Evolutionary conservation across 2,113 vertebrate species (phyloP).

Genomic region (Origma solitaria): DNA sequence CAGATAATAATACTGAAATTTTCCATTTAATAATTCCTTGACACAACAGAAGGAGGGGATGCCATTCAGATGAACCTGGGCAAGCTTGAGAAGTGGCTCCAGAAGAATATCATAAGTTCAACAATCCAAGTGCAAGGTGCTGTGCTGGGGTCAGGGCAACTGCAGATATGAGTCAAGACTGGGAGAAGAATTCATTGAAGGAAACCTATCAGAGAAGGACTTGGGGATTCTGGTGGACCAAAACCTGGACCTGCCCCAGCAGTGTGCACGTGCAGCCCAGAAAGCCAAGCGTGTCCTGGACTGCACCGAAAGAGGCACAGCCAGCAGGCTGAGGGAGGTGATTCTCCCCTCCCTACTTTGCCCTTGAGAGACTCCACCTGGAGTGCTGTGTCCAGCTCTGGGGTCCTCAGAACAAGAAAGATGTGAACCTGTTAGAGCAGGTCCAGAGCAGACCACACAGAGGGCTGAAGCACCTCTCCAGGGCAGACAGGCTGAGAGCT

Average conservation of each 20-base stretch:
- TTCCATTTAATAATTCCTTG: neutral
- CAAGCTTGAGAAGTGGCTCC: neutral
- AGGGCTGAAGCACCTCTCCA: neutral
- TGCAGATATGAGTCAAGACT: neutral
- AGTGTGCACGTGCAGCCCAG: neutral
- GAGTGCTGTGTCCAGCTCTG: neutral
- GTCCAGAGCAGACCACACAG: neutral
- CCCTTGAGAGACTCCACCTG: neutral
- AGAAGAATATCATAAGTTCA: neutral
- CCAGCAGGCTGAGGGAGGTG: neutral
- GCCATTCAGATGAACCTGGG: neutral
- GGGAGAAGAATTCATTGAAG: neutral
- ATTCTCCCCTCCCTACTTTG: neutral
- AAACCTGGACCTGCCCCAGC: neutral
- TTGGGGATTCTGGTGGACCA: neutral
- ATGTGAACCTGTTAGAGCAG: neutral
- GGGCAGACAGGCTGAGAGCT: neutral
- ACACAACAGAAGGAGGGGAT: neutral
- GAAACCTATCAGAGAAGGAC: neutral
- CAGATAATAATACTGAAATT: neutral
- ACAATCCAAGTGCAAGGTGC: neutral
- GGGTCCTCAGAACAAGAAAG: neutral
- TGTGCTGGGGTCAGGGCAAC: neutral
- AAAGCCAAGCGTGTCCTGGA: no score
- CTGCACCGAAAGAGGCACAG: neutral